A percentile compares a stretch with the other conserved stretches of the same genome.
phyloP scores from a whole-genome alignment of 2,888 invertebrate genomes.

The Synanthedon formicaeformis region DNA sequence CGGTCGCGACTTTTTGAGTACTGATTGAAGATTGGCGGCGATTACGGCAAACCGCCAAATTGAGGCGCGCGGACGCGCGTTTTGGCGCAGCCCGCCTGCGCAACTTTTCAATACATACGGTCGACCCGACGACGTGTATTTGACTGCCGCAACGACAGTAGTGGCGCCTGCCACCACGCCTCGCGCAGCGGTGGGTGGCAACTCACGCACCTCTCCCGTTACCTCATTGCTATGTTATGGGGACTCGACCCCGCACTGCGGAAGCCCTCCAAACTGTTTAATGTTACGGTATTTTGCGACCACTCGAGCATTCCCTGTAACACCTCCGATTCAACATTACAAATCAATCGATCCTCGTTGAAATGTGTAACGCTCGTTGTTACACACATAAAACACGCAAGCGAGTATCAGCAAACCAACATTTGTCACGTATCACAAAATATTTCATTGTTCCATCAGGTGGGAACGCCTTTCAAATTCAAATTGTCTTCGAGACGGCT shows the following conservation, averaged over 20 bases:
- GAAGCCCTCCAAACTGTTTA: conserved; percentile 38
- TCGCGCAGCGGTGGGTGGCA: conserved; percentile 62
- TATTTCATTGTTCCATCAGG: conserved; percentile 27
- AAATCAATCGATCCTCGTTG: conserved; percentile 3
- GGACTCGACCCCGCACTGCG: conserved; percentile 55
- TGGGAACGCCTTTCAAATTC: conserved; percentile 32
- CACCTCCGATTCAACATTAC: conserved; percentile 6
- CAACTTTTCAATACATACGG: conserved; percentile 46
- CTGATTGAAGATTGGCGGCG: conserved; percentile 10
- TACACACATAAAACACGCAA: neutral
- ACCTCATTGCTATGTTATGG: conserved; percentile 64
- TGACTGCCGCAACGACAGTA: conserved; percentile 42
- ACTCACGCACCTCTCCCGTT: conserved; percentile 66
- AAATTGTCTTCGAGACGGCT: conserved; percentile 33
- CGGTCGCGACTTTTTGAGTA: conserved; percentile 17
- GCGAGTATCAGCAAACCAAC: conserved; percentile 4
- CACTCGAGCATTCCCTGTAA: conserved; percentile 4
- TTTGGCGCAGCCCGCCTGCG: conserved; percentile 57
- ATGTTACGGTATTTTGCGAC: conserved; percentile 28
- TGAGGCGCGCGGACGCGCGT: conserved; percentile 39
- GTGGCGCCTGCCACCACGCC: conserved; percentile 35
- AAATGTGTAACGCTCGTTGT: neutral
- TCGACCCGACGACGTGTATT: conserved; percentile 51
- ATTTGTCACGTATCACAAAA: conserved; percentile 19
- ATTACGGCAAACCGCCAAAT: conserved; percentile 34